Conservation (phyloP, 2,888 invertebrate genomes). For the Labia minor region DNA sequence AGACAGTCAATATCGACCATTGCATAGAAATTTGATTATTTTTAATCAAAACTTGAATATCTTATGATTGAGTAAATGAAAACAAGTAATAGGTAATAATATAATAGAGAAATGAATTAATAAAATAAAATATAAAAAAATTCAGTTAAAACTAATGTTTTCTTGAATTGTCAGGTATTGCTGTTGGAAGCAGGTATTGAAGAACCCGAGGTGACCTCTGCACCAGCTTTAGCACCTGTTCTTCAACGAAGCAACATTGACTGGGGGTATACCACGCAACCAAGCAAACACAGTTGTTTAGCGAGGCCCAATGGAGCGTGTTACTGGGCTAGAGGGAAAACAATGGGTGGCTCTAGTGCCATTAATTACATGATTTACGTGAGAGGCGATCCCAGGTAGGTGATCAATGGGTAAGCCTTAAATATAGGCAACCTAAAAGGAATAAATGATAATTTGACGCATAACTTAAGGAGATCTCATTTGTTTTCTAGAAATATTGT, state of each 20-base stretch:
- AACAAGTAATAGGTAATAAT: too few species aligned
- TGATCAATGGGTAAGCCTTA: too few species aligned
- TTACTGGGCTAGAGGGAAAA: constrained; percentile 53
- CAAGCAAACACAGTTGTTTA: constrained; percentile 48
- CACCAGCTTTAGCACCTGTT: constrained; percentile 52
- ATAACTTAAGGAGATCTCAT: too few species aligned
- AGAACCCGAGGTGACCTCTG: constrained; percentile 53
- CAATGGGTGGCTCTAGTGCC: constrained; percentile 55
- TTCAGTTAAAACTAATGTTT: background rate
- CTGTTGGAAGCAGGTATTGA: constrained; percentile 52
- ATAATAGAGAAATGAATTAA: background rate
- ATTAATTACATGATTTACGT: constrained; percentile 58
- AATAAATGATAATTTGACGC: too few species aligned
- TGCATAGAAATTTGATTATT: too few species aligned
- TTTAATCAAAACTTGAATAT: too few species aligned
- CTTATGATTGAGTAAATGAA: too few species aligned
- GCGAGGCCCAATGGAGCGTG: constrained; percentile 48
- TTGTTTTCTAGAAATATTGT: too few species aligned
- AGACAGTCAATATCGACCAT: too few species aligned
- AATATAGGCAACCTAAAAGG: too few species aligned
- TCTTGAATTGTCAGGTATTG: constrained; percentile 38
- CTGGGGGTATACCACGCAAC: constrained; percentile 59
- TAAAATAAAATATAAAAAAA: background rate
- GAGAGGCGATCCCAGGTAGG: constrained; percentile 41
- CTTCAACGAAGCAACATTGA: constrained; percentile 52